Evolutionary conservation across 2,888 invertebrate genomes (phyloP).

Genomic region (Mesochorus sp.): DNA sequence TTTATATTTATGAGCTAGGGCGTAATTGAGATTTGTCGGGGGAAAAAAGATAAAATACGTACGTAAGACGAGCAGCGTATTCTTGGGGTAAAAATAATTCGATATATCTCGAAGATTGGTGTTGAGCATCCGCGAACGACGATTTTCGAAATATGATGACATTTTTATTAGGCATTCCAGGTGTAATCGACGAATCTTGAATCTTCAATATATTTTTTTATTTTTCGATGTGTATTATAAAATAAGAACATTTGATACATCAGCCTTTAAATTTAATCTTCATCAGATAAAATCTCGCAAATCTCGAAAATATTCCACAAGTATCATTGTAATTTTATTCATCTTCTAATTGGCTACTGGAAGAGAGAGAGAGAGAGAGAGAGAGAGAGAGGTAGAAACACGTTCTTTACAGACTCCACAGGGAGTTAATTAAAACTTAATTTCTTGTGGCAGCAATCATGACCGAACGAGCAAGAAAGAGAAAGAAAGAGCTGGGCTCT

Average conservation of each 20-base stretch:
- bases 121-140: background rate
- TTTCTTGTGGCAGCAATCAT: constrained; percentile 77
- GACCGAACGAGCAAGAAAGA: constrained; percentile 71
- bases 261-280: too few relatives aligned
- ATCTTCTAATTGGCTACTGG: background rate
- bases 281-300: background rate
- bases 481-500: constrained; percentile 60
- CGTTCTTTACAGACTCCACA: constrained; percentile 78
- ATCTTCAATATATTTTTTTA: too few relatives aligned
- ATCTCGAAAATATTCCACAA: background rate
- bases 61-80: background rate
- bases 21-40: constrained; percentile 40
- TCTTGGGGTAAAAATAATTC: constrained; percentile 19
- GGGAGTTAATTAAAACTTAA: constrained; percentile 81
- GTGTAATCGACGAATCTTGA: too few relatives aligned
- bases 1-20: constrained; percentile 79
- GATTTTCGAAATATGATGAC: background rate
- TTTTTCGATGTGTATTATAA: too few relatives aligned
- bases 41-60: constrained; percentile 18
- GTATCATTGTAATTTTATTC: background rate
- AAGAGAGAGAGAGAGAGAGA: background rate
- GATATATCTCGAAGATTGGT: background rate
- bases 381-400: constrained; percentile 44
- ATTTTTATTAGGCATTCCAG: too few relatives aligned
- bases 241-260: too few relatives aligned